phyloP scores from a whole-genome alignment of 2,888 invertebrate genomes.

The Nomada lathburiana region DNA sequence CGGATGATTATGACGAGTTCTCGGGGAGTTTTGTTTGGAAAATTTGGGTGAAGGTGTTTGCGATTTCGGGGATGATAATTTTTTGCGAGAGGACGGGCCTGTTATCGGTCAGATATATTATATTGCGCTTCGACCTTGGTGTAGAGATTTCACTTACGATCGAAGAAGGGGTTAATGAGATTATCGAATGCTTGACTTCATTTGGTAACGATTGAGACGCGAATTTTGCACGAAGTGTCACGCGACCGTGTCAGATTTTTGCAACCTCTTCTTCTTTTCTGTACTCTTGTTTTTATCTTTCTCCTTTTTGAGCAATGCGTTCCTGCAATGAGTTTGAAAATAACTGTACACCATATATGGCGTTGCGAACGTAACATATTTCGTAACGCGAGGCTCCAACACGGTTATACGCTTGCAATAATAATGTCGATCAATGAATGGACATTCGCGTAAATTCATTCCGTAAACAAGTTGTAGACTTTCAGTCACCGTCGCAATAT shows the following conservation, averaged over 20 bases:
- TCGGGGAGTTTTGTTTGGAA: too few relatives aligned
- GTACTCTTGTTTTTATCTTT: neutral
- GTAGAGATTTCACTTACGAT: too few relatives aligned
- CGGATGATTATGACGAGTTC: neutral
- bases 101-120: too few relatives aligned
- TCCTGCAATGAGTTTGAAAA: slow-evolving; percentile 23
- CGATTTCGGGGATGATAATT: too few relatives aligned
- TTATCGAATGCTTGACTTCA: neutral
- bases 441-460: slow-evolving; percentile 51
- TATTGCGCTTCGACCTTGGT: too few relatives aligned
- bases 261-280: slow-evolving; percentile 4
- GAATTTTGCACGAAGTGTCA: slow-evolving; percentile 16
- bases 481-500: slow-evolving; percentile 33
- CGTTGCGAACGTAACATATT: slow-evolving; percentile 41
- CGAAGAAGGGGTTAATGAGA: neutral
- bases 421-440: slow-evolving; percentile 58
- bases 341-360: slow-evolving; percentile 27
- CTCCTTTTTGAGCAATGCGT: neutral
- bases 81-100: neutral
- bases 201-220: slow-evolving; percentile 9
- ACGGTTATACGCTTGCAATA: slow-evolving; percentile 37
- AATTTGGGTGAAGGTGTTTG: too few relatives aligned
- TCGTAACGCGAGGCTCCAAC: slow-evolving; percentile 42
- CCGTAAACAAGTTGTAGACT: slow-evolving; percentile 50
- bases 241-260: slow-evolving; percentile 7